Evolutionary conservation across 1,140 invertebrate genomes (phyloP).

Genomic region (Drosophila watanabei): DNA sequence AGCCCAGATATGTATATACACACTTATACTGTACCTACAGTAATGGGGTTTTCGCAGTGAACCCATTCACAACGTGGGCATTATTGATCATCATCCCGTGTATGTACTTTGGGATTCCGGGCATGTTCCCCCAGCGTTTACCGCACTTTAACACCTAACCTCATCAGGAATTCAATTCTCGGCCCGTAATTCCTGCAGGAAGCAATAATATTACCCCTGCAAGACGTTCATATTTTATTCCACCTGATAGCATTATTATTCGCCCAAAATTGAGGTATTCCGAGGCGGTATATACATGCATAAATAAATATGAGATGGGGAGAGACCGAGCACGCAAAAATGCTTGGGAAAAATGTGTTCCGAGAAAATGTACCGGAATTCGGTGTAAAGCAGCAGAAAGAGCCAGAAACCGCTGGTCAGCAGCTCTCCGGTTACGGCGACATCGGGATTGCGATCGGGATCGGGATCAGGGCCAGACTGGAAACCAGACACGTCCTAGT

Average conservation of each 20-base stretch:
- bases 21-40: constrained; percentile 1
- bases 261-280: constrained; percentile 34
- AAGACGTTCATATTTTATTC: constrained; percentile 42
- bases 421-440: constrained; percentile 60
- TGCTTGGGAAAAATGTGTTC: constrained; percentile 82
- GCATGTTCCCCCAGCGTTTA: constrained; percentile 26
- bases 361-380: constrained; percentile 85
- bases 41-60: constrained; percentile 26
- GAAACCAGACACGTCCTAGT: constrained; percentile 64
- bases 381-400: constrained; percentile 70
- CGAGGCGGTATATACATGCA: constrained; percentile 17
- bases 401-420: constrained; percentile 42
- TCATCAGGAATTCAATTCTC: constrained; percentile 46
- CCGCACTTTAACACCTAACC: constrained; percentile 47
- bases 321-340: constrained; percentile 53
- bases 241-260: constrained; percentile 44
- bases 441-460: constrained; percentile 36
- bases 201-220: constrained; percentile 43
- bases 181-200: constrained; percentile 47
- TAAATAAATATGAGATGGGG: constrained; percentile 44
- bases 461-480: constrained; percentile 60
- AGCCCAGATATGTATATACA: not conserved
- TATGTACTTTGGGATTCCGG: constrained; percentile 40
- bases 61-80: constrained; percentile 35
- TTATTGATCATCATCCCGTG: constrained; percentile 42